Evolutionary conservation across 2,113 vertebrate genomes (phyloP), one percentile per base, ranked within the genome.

Genomic region (Mohoua ochrocephala): DNA sequence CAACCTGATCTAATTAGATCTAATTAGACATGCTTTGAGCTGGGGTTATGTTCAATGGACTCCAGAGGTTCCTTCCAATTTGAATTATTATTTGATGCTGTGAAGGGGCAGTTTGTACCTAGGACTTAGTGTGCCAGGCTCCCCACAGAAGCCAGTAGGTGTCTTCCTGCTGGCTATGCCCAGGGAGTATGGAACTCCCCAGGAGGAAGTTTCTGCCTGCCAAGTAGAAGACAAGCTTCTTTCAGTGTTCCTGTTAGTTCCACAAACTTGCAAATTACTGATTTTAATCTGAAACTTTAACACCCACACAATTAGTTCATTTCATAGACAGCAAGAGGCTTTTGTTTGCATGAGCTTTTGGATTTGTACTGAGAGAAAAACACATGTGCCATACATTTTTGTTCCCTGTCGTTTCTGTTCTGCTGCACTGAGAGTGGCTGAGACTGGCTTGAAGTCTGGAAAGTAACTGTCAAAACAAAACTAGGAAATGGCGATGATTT

Each of bases 281-380:
- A 24, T 30, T 90, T 94, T 86, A 84, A 53, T 90, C 63, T 56
- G 68, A 64, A 87, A n/a, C 42, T 86, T 59, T 74, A 80, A 80
- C 63, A 64, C 27, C 22, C 37, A 27, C 11, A 0, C 60, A 56
- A 94, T 71, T 30, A 69, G 42, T 70, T 41, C 30, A 31, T 90
- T 89, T 95, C 37, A 35, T 57, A 80, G 49, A 9, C 24, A 59
- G 8, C 35, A 93, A 87, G 65, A 73, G 35, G 53, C 41, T 96
- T 93, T 91, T 89, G 56, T 88, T 87, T 87, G 41, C 39, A 7
- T 33, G 27, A 81, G 19, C 35, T 52, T 65, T 39, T 47, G 65
- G 42, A 20, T 77, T 54, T 70, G 10, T 80, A 23, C 23, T 70
- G 81, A 24, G 84, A 76, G 70, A 67, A 79, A 79, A 77, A 39